Conservation (phyloP, 2,113 vertebrate species). For the Hystrix brachyura region DNA sequence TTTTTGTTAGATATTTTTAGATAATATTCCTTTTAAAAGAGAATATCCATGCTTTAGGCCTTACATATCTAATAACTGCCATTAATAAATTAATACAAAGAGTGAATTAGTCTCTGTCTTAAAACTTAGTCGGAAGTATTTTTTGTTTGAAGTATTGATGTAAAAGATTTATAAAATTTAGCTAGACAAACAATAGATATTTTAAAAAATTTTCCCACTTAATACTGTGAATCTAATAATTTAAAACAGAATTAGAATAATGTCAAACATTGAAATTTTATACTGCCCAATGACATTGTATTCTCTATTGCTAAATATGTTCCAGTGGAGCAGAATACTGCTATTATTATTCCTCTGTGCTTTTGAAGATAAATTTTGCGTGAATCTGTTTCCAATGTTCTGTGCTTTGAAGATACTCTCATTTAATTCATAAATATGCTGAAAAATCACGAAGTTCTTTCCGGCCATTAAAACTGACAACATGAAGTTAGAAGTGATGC, state of each 20-base stretch:
- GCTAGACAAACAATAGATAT: background rate
- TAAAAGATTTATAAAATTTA: background rate
- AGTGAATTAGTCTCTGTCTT: background rate
- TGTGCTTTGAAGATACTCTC: conserved; percentile 67
- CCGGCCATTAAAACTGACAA: conserved; percentile 62
- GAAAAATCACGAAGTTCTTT: conserved; percentile 76
- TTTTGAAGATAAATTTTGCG: conserved; percentile 60
- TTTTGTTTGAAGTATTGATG: background rate
- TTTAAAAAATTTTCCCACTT: background rate
- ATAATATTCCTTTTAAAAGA: conserved; percentile 11
- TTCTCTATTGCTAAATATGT: conserved; percentile 40
- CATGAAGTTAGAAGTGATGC: conserved; percentile 58
- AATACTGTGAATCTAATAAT: background rate
- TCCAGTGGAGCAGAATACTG: conserved; percentile 35
- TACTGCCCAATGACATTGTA: background rate
- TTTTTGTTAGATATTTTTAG: background rate
- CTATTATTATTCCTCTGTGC: conserved; percentile 42
- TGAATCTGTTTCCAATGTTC: conserved; percentile 75
- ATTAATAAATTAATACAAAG: conserved; percentile 4
- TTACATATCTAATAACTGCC: background rate
- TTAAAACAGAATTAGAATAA: conserved; percentile 36
- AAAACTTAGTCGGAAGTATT: conserved; percentile 8
- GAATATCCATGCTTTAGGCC: background rate
- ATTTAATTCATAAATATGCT: conserved; percentile 71
- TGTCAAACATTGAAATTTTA: conserved; percentile 42